Evolutionary conservation across 2,888 invertebrate genomes (phyloP), one percentile per base, ranked within the genome.

Genomic region (Drosophila bunnanda): DNA sequence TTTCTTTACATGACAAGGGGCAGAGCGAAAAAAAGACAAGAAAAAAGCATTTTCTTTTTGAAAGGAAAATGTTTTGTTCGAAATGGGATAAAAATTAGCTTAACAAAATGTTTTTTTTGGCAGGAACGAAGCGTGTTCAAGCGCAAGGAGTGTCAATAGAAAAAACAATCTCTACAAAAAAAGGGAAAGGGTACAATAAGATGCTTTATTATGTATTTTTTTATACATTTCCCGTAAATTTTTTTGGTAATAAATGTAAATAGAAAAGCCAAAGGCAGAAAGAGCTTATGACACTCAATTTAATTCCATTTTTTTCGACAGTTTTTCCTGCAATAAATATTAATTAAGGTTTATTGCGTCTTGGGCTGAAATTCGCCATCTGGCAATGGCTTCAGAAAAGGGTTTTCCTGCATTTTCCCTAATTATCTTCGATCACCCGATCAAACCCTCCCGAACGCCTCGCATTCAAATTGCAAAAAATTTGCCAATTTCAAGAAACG

Each of bases 281-380:
- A 85, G 75, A 85, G 89, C 85, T 85, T 85, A 89, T 88, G 76
- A 85, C 85, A 85, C 85, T 89, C 89, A 88, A 89, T 88, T 89
- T 62, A 75, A 88, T 64, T 46, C 4, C 48, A 25, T 56, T 81
- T 83, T 66, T 66, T 59, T 50, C 2, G 5, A 9, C 1, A 17
- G 30, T 68, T 48, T 62, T 38, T 32, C 10, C 17, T n/a, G 39
- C 64, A 62, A 64, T 71, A 56, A 52, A 52, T 46, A 52, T 71
- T 74, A 62, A 68, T 76, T 72, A 68, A 50, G 28, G 32, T 58
- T 69, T 75, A 87, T 70, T 89, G 89, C 83, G 83, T 77, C 62
- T 39, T 62, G 50, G 39, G 17, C 38, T 17, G 36, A 32, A 13
- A 43, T 44, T 36, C 13, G 41, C 32, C 59, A 76, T 60, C 48